These are phyloP conservation scores for Trichomycterus rosablanca DNA, from an alignment of 2,113 vertebrate species.

Conservation along the genomic window DNA sequence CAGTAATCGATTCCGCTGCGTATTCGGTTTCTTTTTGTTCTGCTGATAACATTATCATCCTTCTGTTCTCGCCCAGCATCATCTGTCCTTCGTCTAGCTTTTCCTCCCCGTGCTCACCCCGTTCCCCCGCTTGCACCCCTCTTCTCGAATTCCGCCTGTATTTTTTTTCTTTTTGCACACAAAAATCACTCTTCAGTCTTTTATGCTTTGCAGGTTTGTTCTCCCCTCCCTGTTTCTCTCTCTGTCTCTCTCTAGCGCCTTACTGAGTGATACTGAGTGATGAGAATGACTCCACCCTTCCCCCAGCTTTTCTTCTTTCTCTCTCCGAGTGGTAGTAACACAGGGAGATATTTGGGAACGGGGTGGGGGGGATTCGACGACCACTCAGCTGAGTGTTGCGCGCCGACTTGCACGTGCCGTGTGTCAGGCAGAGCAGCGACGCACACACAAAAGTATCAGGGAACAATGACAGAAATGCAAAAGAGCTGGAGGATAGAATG, in stretches of 20 bases:
- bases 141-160: constrained; percentile 40
- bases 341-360: constrained; percentile 15
- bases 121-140: constrained; percentile 27
- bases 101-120: not conserved
- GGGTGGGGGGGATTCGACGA: not conserved
- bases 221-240: constrained; percentile 23
- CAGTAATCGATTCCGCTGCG: not conserved
- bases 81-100: not conserved
- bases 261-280: constrained; percentile 40
- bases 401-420: constrained; percentile 72
- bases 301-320: constrained; percentile 36
- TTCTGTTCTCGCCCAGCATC: not conserved
- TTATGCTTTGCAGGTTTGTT: constrained; percentile 25
- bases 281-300: constrained; percentile 45
- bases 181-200: constrained; percentile 37
- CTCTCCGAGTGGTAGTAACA: constrained; percentile 33
- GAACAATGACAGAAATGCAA: not conserved
- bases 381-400: constrained; percentile 61
- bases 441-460: constrained; percentile 23
- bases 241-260: constrained; percentile 29
- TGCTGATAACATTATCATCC: not conserved
- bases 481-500: not conserved
- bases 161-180: constrained; percentile 37
- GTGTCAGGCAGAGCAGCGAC: constrained; percentile 50
- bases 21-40: constrained; percentile 7